Evolutionary conservation across 2,888 invertebrate genomes (phyloP).

Genomic region (Tillus elongatus): DNA sequence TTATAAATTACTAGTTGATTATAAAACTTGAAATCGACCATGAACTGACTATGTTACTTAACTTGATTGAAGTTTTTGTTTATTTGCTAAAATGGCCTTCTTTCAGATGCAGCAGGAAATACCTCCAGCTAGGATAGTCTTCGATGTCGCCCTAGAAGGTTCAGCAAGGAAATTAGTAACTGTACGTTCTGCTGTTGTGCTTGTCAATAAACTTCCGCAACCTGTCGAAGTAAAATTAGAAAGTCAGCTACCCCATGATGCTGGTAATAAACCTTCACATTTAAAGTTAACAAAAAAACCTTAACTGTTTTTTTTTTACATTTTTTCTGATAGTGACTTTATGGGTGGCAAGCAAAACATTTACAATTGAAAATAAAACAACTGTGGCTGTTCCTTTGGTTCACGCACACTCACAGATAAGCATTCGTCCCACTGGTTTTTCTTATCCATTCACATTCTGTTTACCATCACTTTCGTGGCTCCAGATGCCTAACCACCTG

Average conservation of each 20-base stretch:
- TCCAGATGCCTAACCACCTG: slow-evolving; percentile 44
- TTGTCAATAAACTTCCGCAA: slow-evolving; percentile 68
- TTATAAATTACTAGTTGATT: too few relatives aligned
- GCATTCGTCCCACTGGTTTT: slow-evolving; percentile 57
- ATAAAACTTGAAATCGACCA: too few relatives aligned
- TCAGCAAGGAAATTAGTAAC: slow-evolving; percentile 90
- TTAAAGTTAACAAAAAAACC: not conserved
- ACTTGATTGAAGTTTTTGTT: too few relatives aligned
- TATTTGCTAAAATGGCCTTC: too few relatives aligned
- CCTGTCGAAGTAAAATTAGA: slow-evolving; percentile 64
- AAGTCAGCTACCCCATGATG: slow-evolving; percentile 43
- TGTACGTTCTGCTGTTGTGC: slow-evolving; percentile 79
- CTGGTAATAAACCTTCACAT: slow-evolving; percentile 28
- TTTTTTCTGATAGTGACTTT: too few relatives aligned
- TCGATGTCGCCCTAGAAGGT: slow-evolving; percentile 85
- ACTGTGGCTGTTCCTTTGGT: slow-evolving; percentile 68
- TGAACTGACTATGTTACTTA: too few relatives aligned
- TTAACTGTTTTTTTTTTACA: not conserved
- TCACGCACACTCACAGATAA: slow-evolving; percentile 64
- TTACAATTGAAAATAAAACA: slow-evolving; percentile 47
- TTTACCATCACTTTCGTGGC: slow-evolving; percentile 53
- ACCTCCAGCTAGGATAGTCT: slow-evolving; percentile 70
- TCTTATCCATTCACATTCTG: slow-evolving; percentile 48
- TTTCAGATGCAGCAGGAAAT: slow-evolving; percentile 26
- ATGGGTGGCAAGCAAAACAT: slow-evolving; percentile 38